Conservation (phyloP, 2,888 invertebrate species). For the Polyploca ridens region DNA sequence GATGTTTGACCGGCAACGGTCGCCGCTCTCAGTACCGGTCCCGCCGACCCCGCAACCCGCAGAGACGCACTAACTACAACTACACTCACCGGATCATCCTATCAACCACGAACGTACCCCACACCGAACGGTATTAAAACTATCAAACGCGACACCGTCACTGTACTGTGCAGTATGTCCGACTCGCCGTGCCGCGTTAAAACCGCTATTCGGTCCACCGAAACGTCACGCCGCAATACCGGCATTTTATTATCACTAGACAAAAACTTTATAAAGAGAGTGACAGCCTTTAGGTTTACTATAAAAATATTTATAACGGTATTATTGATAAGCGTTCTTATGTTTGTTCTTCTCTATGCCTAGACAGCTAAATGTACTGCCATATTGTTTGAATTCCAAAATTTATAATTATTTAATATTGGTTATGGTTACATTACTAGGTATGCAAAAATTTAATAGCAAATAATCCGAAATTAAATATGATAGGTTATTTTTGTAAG, state of each 20-base stretch:
- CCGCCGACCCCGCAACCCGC: constrained; percentile 60
- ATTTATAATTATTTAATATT: constrained; percentile 17
- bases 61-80: constrained; percentile 47
- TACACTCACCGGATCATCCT: constrained; percentile 19
- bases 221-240: constrained; percentile 30
- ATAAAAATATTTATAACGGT: constrained; percentile 21
- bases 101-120: constrained; percentile 6
- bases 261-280: constrained; percentile 26
- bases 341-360: constrained; percentile 23
- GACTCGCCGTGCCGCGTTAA: constrained; percentile 14
- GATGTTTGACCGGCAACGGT: constrained; percentile 82
- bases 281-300: constrained; percentile 21
- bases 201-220: constrained; percentile 46
- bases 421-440: constrained; percentile 24
- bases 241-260: constrained; percentile 32
- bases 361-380: constrained; percentile 53
- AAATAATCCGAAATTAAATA: constrained; percentile 3
- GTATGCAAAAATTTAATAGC: constrained; percentile 24
- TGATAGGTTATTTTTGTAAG: constrained; percentile 30
- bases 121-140: constrained; percentile 6
- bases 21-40: constrained; percentile 72
- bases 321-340: constrained; percentile 14
- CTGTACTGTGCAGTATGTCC: background rate
- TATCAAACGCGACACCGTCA: constrained; percentile 11
- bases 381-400: constrained; percentile 33